Evolutionary conservation across 2,888 invertebrate genomes (phyloP), one percentile per base, ranked within the genome.

Genomic region (Eristalinus aeneus): DNA sequence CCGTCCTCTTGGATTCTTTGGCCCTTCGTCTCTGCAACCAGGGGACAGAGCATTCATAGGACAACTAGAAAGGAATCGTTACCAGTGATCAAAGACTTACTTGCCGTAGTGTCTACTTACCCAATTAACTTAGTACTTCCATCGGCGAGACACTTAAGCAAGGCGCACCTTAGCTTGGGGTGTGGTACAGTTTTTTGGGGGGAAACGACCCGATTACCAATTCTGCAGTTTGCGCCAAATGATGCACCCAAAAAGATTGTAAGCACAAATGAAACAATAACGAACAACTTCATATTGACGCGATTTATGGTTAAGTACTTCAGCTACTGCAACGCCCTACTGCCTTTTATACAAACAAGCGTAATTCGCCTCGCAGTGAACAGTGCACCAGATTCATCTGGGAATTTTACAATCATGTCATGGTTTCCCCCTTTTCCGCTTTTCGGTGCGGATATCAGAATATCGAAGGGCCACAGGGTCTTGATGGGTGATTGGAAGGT

Each of bases 141-240:
- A 27, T 88, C 82, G 0, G 88, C 88, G 81, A 90, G 36, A 77
- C 91, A 91, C 2, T 88, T 88, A 8, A 90, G 89, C 5, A 89
- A 88, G 5, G 91, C 90, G 64, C 91, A 91, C 0, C 89, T 90
- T 88, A 90, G 89, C 54, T 90, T 87, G 5, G 91, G 91, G 0
- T 90, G 89, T 34, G 90, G 91, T 58, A 89, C 90, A 0, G 10
- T 67, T 79, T 91, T 84, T 0, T 92, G 92, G 0, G 90, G 89
- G n/a, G 91, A 89, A 87, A 91, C 88, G 1, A 91, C 88, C 3
- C 75, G 20, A 12, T 6, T 22, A 1, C 12, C 10, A 2, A 64
- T 36, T 12, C 6, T 64, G 11, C 64, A 64, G 10, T 64, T 36
- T 22, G 36, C 23, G 5, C 39, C 64, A 22, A 64, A 11, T 1